These are phyloP conservation scores for Drosophila asahinai DNA, from an alignment of 1,140 invertebrate genomes.

Conservation along the genomic window DNA sequence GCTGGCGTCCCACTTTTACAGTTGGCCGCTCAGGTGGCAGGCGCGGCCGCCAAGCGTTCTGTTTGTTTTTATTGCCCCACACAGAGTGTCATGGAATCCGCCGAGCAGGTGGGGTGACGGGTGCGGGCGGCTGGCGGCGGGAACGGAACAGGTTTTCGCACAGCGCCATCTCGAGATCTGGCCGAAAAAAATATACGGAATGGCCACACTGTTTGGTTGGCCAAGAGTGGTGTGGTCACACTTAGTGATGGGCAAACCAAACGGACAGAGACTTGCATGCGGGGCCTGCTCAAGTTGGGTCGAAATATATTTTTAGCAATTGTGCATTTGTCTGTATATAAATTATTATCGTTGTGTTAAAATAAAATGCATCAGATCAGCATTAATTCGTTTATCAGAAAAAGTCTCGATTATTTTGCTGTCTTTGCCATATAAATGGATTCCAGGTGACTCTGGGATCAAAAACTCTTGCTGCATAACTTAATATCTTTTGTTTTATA, in stretches of 20 bases:
- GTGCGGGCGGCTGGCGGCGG: background rate
- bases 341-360: too few species aligned
- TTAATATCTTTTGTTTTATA: too few species aligned
- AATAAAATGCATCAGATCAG: too few species aligned
- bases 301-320: background rate
- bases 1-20: conserved; percentile 74
- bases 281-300: too few species aligned
- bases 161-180: background rate
- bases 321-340: background rate
- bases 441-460: too few species aligned
- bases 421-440: too few species aligned
- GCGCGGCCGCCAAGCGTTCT: conserved; percentile 62
- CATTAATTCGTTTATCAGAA: too few species aligned
- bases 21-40: conserved; percentile 50
- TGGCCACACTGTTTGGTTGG: conserved; percentile 5
- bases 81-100: conserved; percentile 51
- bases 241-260: conserved; percentile 15
- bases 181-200: background rate
- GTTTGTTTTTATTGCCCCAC: conserved; percentile 75
- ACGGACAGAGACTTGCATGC: background rate
- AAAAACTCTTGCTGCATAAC: too few species aligned
- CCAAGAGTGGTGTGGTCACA: conserved; percentile 11
- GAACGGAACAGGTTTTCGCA: conserved; percentile 45
- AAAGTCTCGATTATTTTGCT: too few species aligned
- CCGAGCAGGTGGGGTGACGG: background rate